Base-by-base conservation (phyloP, 2,888 invertebrate species). In the Tetranychus piercei region DNA sequence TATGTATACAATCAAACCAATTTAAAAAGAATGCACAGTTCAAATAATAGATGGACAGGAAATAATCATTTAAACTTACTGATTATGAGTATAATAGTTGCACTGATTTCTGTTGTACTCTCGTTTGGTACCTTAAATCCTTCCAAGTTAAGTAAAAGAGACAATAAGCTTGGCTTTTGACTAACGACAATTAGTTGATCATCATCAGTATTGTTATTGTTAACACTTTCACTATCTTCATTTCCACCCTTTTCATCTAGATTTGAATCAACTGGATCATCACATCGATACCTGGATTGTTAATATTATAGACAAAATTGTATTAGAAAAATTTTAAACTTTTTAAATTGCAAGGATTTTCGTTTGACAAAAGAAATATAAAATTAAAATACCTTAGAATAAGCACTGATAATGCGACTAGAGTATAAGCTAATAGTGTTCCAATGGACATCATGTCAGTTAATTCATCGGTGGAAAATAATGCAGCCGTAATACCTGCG, bases 381-480 rank as follows among this genome's bases (percentile, higher is more conserved):
- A 55, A 55, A 15, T 55, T 15, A 34, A 23, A 11, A 66, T 76
- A 79, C 79, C 79, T 77, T 15, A 84, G 79, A 45, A 84, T 80
- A 34, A 84, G 80, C 6, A 84, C 82, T 74, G 82, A 81, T 11
- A 82, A 81, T 6, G 84, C 82, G 23, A 85, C 84, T 55, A 85
- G 81, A 4, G 84, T 83, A 79, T 84, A 84, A 1, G 82, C 82
- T 76, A 82, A 78, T 9, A 82, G 77, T 2, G 82, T 82, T n/a
- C 82, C 83, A 75, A 85, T 84, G 15, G 84, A 84, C 82, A 85
- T 83, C 80, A 85, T 85, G 74, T 82, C 81, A 44, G 82, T 82
- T 34, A 82, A 79, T 74, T 82, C 82, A 44, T 80, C 80, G 64
- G 83, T 78, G 77, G 82, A 80, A 79, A 83, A 82, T 76, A 83